Evolutionary conservation across 2,888 invertebrate species (phyloP).

Genomic region (Osmoderma eremita): DNA sequence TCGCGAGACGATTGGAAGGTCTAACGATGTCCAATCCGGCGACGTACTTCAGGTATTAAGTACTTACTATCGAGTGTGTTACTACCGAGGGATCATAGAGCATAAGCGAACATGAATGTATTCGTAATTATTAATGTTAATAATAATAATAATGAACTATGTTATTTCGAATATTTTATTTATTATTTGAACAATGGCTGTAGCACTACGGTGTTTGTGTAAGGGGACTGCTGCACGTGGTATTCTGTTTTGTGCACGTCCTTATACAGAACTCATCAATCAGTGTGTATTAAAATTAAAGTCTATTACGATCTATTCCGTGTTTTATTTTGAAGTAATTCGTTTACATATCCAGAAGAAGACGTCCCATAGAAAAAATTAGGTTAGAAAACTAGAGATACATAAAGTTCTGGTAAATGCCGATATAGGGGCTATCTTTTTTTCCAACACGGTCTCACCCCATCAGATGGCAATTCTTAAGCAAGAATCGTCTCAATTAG

Average conservation of each 20-base stretch:
- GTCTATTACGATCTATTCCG: slow-evolving; percentile 42
- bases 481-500: too few relatives aligned
- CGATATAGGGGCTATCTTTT: too few relatives aligned
- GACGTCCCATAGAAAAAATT: too few relatives aligned
- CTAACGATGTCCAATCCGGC: too few relatives aligned
- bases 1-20: background rate
- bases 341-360: too few relatives aligned
- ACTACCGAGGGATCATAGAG: slow-evolving; percentile 18
- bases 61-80: background rate
- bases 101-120: slow-evolving; percentile 53
- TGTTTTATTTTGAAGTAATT: slow-evolving; percentile 14
- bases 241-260: slow-evolving; percentile 61
- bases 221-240: slow-evolving; percentile 56
- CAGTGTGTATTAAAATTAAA: slow-evolving; percentile 61
- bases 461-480: too few relatives aligned
- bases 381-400: too few relatives aligned
- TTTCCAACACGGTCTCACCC: too few relatives aligned
- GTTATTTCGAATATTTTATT: slow-evolving; percentile 62
- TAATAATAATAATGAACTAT: slow-evolving; percentile 49
- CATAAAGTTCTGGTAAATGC: too few relatives aligned
- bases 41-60: background rate
- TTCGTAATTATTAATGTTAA: slow-evolving; percentile 61
- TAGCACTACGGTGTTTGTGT: slow-evolving; percentile 62
- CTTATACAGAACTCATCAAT: slow-evolving; percentile 63
- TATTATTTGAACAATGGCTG: slow-evolving; percentile 60